phyloP scores from a whole-genome alignment of 2,113 vertebrate species.

The Nipponia nippon region DNA sequence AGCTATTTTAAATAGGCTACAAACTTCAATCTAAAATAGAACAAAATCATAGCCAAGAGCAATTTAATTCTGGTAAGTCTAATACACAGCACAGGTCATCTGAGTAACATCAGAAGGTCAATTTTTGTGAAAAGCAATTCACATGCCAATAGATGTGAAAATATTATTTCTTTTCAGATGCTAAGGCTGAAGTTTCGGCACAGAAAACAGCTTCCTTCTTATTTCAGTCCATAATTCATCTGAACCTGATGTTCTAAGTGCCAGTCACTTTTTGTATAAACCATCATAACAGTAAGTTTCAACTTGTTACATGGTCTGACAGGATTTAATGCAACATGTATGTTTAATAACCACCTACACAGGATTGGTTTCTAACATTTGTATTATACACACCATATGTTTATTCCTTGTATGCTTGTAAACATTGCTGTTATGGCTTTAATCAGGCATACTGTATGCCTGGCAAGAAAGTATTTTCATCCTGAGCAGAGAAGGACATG shows the following conservation, averaged over 20 bases:
- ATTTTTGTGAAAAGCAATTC: neutral
- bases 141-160: neutral
- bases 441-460: neutral
- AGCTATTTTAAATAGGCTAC: neutral
- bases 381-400: neutral
- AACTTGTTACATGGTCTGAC: neutral
- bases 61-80: neutral
- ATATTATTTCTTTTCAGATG: neutral
- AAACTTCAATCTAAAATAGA: neutral
- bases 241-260: neutral
- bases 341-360: neutral
- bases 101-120: neutral
- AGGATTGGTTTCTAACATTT: neutral
- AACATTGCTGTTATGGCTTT: neutral
- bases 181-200: neutral
- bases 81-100: neutral
- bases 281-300: neutral
- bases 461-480: neutral
- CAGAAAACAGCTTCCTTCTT: neutral
- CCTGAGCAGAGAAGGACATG: neutral
- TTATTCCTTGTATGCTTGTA: neutral
- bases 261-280: neutral
- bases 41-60: neutral
- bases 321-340: neutral
- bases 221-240: neutral